These are phyloP conservation scores for Rhynchophorus ferrugineus DNA, from an alignment of 1,140 invertebrate species.

Conservation along the genomic window DNA sequence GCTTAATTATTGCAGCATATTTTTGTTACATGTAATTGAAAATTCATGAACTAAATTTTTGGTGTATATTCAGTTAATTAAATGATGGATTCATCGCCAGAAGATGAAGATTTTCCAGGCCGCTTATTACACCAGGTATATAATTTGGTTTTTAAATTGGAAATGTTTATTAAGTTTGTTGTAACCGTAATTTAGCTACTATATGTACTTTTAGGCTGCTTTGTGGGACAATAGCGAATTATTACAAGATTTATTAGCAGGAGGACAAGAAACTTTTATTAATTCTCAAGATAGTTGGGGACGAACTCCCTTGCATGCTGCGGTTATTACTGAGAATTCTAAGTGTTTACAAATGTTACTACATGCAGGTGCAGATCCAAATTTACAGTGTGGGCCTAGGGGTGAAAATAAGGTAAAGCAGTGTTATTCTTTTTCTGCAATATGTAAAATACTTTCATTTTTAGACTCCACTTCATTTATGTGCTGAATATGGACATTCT, in stretches of 20 bases:
- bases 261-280: constrained; percentile 57
- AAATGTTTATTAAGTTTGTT: not conserved
- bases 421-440: not conserved
- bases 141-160: not conserved
- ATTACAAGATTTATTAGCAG: constrained; percentile 71
- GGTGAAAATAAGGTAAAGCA: constrained; percentile 49
- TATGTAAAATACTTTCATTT: constrained; percentile 17
- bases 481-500: constrained; percentile 69
- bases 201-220: constrained; percentile 55
- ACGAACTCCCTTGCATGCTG: constrained; percentile 75
- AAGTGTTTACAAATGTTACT: constrained; percentile 68
- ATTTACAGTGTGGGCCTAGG: constrained; percentile 58
- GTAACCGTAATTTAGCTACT: not conserved
- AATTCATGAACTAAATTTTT: too few species aligned
- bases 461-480: constrained; percentile 72
- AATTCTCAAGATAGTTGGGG: constrained; percentile 73
- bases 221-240: constrained; percentile 88
- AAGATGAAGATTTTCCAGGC: constrained; percentile 74
- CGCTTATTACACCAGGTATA: constrained; percentile 65
- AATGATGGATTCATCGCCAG: constrained; percentile 60
- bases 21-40: too few species aligned
- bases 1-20: too few species aligned
- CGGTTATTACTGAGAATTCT: constrained; percentile 80
- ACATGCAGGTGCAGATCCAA: constrained; percentile 64
- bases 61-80: too few species aligned